phyloP scores from a whole-genome alignment of 2,797 vertebrate genomes.

The Syngnathus acus region DNA sequence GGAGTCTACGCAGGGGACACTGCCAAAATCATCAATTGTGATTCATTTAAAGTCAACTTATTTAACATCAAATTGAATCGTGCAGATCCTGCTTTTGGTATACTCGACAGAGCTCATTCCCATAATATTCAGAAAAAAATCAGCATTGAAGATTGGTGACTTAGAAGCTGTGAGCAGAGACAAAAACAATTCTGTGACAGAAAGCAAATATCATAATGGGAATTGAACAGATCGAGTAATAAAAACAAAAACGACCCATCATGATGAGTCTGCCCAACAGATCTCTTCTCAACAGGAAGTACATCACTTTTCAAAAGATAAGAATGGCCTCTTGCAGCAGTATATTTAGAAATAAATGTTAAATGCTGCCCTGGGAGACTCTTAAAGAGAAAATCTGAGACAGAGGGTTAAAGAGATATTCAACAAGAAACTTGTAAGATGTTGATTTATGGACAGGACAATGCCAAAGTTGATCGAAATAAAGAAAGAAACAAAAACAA shows the following conservation, averaged over 20 bases:
- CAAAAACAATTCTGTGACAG: neutral
- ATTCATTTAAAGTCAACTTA: constrained; percentile 10
- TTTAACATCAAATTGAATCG: constrained; percentile 11
- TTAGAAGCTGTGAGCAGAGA: neutral
- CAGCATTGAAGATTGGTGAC: neutral
- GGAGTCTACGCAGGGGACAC: neutral
- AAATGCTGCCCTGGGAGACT: constrained; percentile 69
- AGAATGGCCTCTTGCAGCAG: constrained; percentile 67
- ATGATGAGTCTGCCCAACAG: constrained; percentile 34
- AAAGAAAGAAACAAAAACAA: constrained; percentile 58
- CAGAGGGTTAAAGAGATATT: constrained; percentile 30
- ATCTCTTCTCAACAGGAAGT: constrained; percentile 68
- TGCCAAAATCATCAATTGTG: constrained; percentile 24
- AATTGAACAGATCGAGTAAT: neutral
- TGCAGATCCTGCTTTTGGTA: constrained; percentile 10
- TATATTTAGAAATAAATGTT: constrained; percentile 78
- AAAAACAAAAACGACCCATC: neutral
- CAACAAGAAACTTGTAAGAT: constrained; percentile 18
- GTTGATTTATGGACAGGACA: constrained; percentile 59
- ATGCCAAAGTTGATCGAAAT: constrained; percentile 57
- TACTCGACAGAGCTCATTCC: constrained; percentile 12
- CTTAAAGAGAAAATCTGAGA: constrained; percentile 46
- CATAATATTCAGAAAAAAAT: constrained; percentile 11
- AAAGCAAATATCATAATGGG: neutral
- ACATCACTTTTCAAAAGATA: constrained; percentile 71